phyloP scores from a whole-genome alignment of 2,888 invertebrate species.

The Drosophila limbata region DNA sequence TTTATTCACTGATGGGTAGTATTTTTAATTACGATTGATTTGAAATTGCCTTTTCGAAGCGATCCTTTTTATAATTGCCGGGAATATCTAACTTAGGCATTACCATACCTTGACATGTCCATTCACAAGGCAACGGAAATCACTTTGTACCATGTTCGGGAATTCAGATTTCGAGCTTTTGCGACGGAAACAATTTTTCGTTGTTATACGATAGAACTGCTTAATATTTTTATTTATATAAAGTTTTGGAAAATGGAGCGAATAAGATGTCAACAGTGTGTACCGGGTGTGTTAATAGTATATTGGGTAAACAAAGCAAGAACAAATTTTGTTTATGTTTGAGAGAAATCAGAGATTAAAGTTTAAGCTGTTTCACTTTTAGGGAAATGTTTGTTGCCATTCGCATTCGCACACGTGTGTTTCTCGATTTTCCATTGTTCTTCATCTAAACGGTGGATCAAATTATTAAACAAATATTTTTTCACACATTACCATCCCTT shows the following conservation, averaged over 20 bases:
- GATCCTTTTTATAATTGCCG: too few species aligned
- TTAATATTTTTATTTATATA: background rate
- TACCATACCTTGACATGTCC: background rate
- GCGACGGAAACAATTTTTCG: background rate
- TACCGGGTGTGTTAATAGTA: constrained; percentile 5
- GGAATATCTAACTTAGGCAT: too few species aligned
- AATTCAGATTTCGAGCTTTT: background rate
- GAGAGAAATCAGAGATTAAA: constrained; percentile 46
- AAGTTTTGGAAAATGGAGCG: background rate
- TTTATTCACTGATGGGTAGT: too few species aligned
- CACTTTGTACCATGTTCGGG: too few species aligned
- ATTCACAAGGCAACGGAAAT: background rate
- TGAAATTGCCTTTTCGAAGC: too few species aligned
- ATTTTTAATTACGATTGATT: too few species aligned
- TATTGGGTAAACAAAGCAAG: constrained; percentile 18
- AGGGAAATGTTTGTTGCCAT: constrained; percentile 44
- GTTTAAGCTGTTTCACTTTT: constrained; percentile 54
- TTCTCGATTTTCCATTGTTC: constrained; percentile 49
- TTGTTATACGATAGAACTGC: background rate
- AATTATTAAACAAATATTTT: constrained; percentile 73
- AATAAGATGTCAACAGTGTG: constrained; percentile 1
- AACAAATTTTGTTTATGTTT: constrained; percentile 23
- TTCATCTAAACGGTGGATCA: constrained; percentile 54
- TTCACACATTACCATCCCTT: constrained; percentile 76
- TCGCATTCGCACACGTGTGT: constrained; percentile 58